Evolutionary conservation across 1,140 invertebrate genomes (phyloP).

Genomic region (Bombus terrestris): DNA sequence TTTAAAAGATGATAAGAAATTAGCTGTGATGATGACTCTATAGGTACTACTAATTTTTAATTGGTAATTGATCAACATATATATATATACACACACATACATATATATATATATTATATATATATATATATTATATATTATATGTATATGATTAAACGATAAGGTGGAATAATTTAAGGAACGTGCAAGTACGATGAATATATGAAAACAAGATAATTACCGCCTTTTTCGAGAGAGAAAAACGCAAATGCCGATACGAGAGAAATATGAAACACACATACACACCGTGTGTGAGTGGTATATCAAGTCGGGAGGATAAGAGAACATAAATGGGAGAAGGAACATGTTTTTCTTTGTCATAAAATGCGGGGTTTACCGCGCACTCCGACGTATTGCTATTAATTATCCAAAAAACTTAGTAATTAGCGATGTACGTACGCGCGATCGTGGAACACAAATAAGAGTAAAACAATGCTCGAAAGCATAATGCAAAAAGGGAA

Average conservation of each 20-base stretch:
- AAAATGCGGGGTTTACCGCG: not conserved
- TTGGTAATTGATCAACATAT: conserved; percentile 68
- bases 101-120: conserved; percentile 45
- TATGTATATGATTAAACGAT: conserved; percentile 64
- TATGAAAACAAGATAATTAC: not conserved
- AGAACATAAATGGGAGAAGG: not conserved
- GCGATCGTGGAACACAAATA: conserved; percentile 14
- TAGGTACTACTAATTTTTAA: conserved; percentile 79
- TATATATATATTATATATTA: conserved; percentile 58
- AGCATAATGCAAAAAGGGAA: no score
- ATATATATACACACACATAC: conserved; percentile 57
- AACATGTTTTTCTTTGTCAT: not conserved
- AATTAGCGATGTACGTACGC: not conserved
- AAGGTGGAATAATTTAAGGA: conserved; percentile 41
- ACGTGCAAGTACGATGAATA: conserved; percentile 20
- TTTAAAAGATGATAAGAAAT: conserved; percentile 67
- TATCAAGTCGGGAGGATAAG: not conserved
- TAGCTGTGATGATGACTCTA: conserved; percentile 80
- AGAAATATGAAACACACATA: not conserved
- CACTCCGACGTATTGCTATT: conserved; percentile 9
- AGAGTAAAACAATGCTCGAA: no score
- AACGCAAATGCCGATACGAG: not conserved
- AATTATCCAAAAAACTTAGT: conserved; percentile 28
- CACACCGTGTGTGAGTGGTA: not conserved
- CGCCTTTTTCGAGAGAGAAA: not conserved